Conservation (phyloP, 2,797 vertebrate species). For the Thripadectes ignobilis region DNA sequence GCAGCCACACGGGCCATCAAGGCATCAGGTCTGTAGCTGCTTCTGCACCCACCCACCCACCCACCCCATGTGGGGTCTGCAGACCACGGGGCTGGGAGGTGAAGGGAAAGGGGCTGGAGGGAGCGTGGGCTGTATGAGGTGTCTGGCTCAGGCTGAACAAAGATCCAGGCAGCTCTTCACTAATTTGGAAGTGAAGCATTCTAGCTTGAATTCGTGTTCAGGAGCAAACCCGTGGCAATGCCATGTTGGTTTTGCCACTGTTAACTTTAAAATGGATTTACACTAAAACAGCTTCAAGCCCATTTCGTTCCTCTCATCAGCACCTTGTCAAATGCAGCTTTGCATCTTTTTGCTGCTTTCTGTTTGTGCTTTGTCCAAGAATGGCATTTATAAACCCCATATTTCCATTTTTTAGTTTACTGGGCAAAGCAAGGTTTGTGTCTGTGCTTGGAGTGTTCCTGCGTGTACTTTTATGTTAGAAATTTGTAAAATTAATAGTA, state of each 20-base stretch:
- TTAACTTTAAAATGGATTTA: not conserved
- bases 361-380: not conserved
- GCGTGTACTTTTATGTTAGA: not conserved
- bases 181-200: not conserved
- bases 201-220: not conserved
- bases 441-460: not conserved
- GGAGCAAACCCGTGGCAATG: accelerated
- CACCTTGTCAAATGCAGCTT: not conserved
- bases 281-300: not conserved
- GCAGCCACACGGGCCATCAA: slow-evolving; percentile 93
- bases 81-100: not conserved
- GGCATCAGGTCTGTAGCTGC: slow-evolving; percentile 86
- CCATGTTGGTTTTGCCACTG: not conserved
- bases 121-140: not conserved
- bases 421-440: not conserved
- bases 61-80: not conserved
- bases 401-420: not conserved
- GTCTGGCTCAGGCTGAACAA: not conserved
- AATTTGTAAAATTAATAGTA: not conserved
- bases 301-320: not conserved
- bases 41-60: not conserved
- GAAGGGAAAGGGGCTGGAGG: not conserved
- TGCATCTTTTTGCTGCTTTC: not conserved
- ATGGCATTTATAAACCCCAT: not conserved
- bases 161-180: not conserved